Evolutionary conservation across 2,113 vertebrate species (phyloP).

Genomic region (Talpa occidentalis): DNA sequence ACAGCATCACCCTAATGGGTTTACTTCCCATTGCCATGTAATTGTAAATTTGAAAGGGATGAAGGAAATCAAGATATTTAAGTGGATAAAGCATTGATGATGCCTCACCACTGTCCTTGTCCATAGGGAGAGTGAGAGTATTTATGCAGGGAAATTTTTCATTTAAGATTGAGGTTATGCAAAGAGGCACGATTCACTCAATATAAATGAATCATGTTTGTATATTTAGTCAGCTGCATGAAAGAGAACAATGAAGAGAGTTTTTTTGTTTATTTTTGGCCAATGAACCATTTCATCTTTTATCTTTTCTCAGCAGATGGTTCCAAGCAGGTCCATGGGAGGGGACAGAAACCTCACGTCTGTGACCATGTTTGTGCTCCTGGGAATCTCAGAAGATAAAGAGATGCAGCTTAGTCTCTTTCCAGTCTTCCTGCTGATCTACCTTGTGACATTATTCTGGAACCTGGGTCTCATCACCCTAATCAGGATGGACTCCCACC

Average conservation of each 20-base stretch:
- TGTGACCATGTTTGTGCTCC: background rate
- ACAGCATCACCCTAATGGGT: no score
- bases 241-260: background rate
- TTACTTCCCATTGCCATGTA: no score
- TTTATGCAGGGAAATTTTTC: no score
- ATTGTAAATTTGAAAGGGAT: no score
- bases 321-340: background rate
- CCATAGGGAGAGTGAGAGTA: no score
- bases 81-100: background rate
- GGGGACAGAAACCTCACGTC: background rate
- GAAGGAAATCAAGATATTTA: background rate
- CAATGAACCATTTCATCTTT: background rate
- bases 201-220: no score
- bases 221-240: background rate
- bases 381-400: conserved; percentile 4
- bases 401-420: background rate
- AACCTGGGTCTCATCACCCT: background rate
- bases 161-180: background rate
- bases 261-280: background rate
- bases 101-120: no score
- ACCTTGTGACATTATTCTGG: background rate
- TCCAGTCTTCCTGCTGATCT: conserved; percentile 1
- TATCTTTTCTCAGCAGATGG: background rate
- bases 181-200: background rate
- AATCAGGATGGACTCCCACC: background rate